phyloP scores from a whole-genome alignment of 1,140 invertebrate genomes.

The Paralvinella palmiformis region DNA sequence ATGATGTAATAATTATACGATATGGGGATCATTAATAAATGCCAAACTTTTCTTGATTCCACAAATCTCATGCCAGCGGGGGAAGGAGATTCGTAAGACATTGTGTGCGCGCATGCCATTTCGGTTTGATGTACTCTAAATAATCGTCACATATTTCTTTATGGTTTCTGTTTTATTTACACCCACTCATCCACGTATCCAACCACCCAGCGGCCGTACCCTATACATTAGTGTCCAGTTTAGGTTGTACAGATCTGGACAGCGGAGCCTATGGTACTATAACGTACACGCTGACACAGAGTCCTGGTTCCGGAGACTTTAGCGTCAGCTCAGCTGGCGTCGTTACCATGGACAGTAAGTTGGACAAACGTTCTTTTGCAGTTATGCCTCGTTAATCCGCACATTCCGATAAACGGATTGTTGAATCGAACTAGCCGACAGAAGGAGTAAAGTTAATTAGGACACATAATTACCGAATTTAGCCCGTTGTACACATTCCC shows the following conservation, averaged over 20 bases:
- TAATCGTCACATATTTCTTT: neutral
- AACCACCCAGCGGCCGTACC: too few relatives aligned
- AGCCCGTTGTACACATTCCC: too few relatives aligned
- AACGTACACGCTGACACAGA: constrained; percentile 26
- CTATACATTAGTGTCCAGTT: constrained; percentile 19
- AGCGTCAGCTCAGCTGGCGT: constrained; percentile 24
- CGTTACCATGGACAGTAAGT: constrained; percentile 19
- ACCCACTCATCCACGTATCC: too few relatives aligned
- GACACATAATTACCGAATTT: too few relatives aligned
- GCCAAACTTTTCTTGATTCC: neutral
- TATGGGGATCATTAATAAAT: neutral
- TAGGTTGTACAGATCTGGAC: constrained; percentile 30
- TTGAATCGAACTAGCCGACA: too few relatives aligned
- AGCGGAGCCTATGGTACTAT: constrained; percentile 19
- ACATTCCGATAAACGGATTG: too few relatives aligned
- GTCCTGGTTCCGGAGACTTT: constrained; percentile 22
- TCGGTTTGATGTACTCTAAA: neutral
- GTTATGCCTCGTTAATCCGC: too few relatives aligned
- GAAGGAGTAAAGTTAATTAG: too few relatives aligned
- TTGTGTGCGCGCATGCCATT: neutral
- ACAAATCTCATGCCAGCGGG: neutral
- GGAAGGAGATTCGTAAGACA: neutral
- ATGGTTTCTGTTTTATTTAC: neutral
- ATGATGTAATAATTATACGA: neutral
- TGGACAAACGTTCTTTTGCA: neutral